A percentile compares a stretch with the other conserved stretches of the same genome.
phyloP scores from a whole-genome alignment of 23 tunicate genomes.

The Botrylloides violaceus region DNA sequence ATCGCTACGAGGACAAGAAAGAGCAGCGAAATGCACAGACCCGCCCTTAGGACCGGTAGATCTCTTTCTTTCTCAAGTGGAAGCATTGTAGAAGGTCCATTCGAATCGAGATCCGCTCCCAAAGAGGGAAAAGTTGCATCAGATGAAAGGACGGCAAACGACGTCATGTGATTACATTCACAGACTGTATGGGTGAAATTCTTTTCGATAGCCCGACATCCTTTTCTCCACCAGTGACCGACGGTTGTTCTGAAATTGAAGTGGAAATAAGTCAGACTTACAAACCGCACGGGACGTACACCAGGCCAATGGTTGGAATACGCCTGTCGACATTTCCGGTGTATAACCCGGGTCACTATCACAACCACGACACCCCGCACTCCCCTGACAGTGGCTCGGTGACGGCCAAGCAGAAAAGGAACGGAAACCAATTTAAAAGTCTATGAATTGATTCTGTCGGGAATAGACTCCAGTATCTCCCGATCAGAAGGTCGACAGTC shows the following conservation, averaged over 20 bases:
- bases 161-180: conserved; percentile 75
- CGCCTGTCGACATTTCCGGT: too few species aligned
- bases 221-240: conserved; percentile 57
- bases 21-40: conserved; percentile 31
- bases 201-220: conserved; percentile 38
- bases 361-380: too few species aligned
- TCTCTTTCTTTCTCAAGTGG: background rate
- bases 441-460: too few species aligned
- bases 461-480: too few species aligned
- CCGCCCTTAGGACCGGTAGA: conserved; percentile 44
- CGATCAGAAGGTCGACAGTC: too few species aligned
- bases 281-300: too few species aligned
- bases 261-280: background rate
- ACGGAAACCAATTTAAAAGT: too few species aligned
- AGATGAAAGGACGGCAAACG: conserved; percentile 76
- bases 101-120: conserved; percentile 17
- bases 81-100: background rate
- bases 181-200: conserved; percentile 56
- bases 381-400: too few species aligned
- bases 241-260: conserved; percentile 3
- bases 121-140: conserved; percentile 30
- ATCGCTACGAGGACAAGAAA: conserved; percentile 33
- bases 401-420: too few species aligned
- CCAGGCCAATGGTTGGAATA: too few species aligned
- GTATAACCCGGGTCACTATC: too few species aligned